These are phyloP conservation scores for Hylaeus anthracinus DNA, from an alignment of 1,140 invertebrate genomes.

Conservation along the genomic window DNA sequence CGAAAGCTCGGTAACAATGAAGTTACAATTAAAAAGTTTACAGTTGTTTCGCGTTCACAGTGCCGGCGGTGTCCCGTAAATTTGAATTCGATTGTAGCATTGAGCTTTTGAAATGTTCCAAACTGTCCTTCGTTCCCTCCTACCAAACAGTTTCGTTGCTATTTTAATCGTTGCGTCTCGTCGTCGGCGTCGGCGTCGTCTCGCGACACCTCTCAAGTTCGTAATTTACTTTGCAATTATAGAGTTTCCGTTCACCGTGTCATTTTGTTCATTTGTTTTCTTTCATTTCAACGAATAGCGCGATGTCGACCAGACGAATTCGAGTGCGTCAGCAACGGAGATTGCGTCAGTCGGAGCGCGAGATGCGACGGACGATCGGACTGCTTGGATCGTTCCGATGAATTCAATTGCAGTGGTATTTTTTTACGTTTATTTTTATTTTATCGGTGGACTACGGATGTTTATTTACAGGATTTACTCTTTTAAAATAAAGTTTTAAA, in stretches of 20 bases:
- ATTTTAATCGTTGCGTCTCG: neutral
- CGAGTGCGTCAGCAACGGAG: conserved; percentile 82
- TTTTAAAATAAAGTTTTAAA: no score
- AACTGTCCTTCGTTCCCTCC: no score
- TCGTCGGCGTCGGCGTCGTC: neutral
- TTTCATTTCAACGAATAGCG: conserved; percentile 79
- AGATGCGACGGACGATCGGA: conserved; percentile 85
- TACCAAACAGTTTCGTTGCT: no score
- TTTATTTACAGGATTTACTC: neutral
- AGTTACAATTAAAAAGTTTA: no score
- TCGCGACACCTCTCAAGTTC: neutral
- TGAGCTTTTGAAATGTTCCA: no score
- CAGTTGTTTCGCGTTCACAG: no score
- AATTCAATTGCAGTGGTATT: conserved; percentile 85
- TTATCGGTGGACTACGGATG: neutral
- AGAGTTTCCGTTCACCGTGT: conserved; percentile 22
- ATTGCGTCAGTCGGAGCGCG: conserved; percentile 84
- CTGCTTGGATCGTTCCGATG: conserved; percentile 86
- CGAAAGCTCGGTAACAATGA: no score
- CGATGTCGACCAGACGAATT: conserved; percentile 83
- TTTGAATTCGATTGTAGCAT: no score
- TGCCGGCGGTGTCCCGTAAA: no score
- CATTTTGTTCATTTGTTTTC: conserved; percentile 61
- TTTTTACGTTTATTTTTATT: conserved; percentile 4
- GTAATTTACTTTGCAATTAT: neutral